phyloP scores from a whole-genome alignment of 2,797 vertebrate genomes.

The Paedocypris micromegethes region DNA sequence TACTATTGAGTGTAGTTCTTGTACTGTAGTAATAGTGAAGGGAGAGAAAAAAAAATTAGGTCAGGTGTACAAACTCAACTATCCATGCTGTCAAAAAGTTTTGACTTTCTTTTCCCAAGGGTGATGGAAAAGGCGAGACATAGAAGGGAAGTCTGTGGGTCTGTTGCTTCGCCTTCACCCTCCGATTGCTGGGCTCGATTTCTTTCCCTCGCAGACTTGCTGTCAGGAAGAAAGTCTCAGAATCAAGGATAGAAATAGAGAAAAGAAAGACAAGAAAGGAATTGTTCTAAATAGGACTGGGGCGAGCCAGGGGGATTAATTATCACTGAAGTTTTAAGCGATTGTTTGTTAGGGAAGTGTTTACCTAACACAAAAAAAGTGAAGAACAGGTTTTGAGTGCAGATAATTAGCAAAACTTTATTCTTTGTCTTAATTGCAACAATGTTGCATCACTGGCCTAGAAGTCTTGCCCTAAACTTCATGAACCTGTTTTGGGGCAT shows the following conservation, averaged over 20 bases:
- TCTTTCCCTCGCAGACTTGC: conserved; percentile 32
- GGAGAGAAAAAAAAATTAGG: conserved; percentile 34
- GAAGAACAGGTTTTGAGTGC: conserved; percentile 45
- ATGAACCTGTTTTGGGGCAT: conserved; percentile 14
- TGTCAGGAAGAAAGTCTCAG: conserved; percentile 29
- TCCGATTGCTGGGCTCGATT: conserved; percentile 34
- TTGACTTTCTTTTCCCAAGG: conserved; percentile 38
- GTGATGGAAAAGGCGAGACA: conserved; percentile 2
- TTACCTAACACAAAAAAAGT: conserved; percentile 53
- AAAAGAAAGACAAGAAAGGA: conserved; percentile 18
- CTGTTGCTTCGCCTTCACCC: conserved; percentile 22
- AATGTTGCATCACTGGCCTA: conserved; percentile 59
- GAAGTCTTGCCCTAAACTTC: conserved; percentile 23
- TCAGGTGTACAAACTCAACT: conserved; percentile 40
- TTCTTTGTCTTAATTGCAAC: conserved; percentile 57
- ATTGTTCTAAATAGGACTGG: conserved; percentile 27
- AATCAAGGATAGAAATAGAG: conserved; percentile 6
- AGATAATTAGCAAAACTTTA: conserved; percentile 59
- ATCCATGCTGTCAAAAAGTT: conserved; percentile 46
- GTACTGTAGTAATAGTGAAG: no score
- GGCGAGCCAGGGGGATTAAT: conserved; percentile 45
- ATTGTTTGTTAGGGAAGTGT: conserved; percentile 58
- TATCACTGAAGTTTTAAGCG: conserved; percentile 50
- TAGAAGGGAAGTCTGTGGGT: conserved; percentile 9
- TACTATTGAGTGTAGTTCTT: no score